These are phyloP conservation scores for Alviniconcha marisindica DNA, from an alignment of 1,140 invertebrate genomes.

Conservation along the genomic window DNA sequence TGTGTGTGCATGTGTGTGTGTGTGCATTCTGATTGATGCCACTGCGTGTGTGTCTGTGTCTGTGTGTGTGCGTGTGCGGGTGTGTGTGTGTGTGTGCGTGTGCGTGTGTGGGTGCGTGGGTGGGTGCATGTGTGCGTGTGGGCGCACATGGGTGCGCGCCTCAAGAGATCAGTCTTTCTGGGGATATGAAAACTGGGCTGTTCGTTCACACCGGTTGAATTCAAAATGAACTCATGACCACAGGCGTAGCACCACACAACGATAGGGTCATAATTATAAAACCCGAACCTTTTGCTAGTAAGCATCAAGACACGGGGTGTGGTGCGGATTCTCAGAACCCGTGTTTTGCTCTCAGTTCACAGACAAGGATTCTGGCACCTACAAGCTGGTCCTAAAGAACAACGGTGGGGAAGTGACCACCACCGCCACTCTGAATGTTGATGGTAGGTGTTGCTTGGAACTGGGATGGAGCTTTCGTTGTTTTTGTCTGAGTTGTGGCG, in stretches of 20 bases:
- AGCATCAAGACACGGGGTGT: too few relatives aligned
- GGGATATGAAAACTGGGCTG: too few relatives aligned
- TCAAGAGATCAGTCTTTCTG: too few relatives aligned
- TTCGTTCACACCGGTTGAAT: too few relatives aligned
- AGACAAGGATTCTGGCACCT: slow-evolving; percentile 87
- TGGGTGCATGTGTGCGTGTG: not conserved
- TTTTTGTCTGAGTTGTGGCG: too few relatives aligned
- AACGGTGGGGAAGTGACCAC: slow-evolving; percentile 91
- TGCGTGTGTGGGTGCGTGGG: not conserved
- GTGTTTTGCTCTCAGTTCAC: slow-evolving; percentile 55
- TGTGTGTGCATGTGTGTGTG: not conserved
- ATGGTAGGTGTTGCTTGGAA: slow-evolving; percentile 84
- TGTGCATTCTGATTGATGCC: not conserved
- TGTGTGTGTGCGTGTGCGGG: slow-evolving; percentile 24
- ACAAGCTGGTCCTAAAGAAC: slow-evolving; percentile 92
- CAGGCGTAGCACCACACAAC: too few relatives aligned
- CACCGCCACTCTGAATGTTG: slow-evolving; percentile 91
- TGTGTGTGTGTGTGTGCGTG: not conserved
- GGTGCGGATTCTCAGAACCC: too few relatives aligned
- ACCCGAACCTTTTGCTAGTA: too few relatives aligned
- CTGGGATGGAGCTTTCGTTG: not conserved
- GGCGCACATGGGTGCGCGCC: not conserved
- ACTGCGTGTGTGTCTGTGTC: slow-evolving; percentile 31
- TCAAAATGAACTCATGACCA: too few relatives aligned
- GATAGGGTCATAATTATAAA: too few relatives aligned